phyloP scores from a whole-genome alignment of 2,888 invertebrate genomes.

The Cyrtodaria siliqua region DNA sequence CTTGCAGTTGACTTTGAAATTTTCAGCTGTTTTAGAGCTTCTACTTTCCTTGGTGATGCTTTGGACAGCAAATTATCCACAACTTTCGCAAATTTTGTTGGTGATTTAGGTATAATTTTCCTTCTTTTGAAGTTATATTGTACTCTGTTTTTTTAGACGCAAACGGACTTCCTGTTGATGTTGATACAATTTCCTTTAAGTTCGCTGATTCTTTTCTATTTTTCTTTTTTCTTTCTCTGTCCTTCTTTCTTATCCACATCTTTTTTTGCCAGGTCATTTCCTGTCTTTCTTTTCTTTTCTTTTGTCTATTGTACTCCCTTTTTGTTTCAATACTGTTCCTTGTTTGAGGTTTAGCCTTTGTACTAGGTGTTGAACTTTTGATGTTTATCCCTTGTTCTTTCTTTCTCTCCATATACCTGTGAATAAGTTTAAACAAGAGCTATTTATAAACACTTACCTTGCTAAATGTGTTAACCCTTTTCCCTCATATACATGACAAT shows the following conservation, averaged over 20 bases:
- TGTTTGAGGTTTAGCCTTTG: conserved; percentile 42
- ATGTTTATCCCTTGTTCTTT: conserved; percentile 37
- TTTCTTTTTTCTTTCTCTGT: conserved; percentile 39
- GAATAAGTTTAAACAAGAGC: conserved; percentile 37
- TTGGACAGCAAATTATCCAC: conserved; percentile 27
- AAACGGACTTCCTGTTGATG: conserved; percentile 35
- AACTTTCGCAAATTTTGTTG: conserved; percentile 44
- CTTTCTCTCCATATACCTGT: conserved; percentile 48
- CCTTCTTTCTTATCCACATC: conserved; percentile 49
- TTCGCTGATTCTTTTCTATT: conserved; percentile 32
- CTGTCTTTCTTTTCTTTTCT: conserved; percentile 39
- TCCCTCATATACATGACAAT: no score
- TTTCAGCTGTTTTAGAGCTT: conserved; percentile 37
- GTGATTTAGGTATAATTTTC: conserved; percentile 39
- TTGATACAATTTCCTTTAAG: conserved; percentile 19
- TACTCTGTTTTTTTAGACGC: conserved; percentile 39
- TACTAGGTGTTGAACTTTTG: conserved; percentile 39
- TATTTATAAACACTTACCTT: conserved; percentile 26
- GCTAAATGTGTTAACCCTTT: conserved; percentile 6
- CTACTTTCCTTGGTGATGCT: conserved; percentile 47
- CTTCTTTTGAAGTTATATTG: conserved; percentile 43
- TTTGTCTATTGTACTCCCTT: conserved; percentile 41
- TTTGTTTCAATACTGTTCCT: conserved; percentile 27
- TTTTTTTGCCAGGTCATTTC: conserved; percentile 46
- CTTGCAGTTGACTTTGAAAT: conserved; percentile 26